phyloP scores from a whole-genome alignment of 2,113 vertebrate species.

The Thermophis baileyi region DNA sequence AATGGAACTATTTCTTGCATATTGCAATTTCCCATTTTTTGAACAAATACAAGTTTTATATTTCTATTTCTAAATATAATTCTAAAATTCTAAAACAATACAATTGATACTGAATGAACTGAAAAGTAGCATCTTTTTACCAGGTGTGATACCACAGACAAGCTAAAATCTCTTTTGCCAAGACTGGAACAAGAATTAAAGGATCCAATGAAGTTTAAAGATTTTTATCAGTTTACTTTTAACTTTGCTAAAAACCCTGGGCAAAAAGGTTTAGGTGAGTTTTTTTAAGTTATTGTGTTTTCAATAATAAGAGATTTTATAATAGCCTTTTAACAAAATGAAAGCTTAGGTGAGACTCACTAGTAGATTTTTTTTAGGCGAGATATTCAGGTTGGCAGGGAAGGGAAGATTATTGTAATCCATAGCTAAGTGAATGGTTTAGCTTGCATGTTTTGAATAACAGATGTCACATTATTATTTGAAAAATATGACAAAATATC shows the following conservation, averaged over 20 bases:
- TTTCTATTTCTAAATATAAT: conserved; percentile 12
- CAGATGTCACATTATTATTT: not conserved
- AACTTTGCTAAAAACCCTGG: conserved; percentile 95
- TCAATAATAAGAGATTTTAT: not conserved
- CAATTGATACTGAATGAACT: not conserved
- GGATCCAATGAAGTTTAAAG: conserved; percentile 89
- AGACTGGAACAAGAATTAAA: conserved; percentile 92
- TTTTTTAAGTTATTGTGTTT: not conserved
- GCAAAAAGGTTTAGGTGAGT: conserved; percentile 93
- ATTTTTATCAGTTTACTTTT: conserved; percentile 97
- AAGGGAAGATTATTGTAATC: not conserved
- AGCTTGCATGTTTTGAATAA: not conserved
- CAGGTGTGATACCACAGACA: conserved; percentile 92
- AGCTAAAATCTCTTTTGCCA: conserved; percentile 85
- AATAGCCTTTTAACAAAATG: not conserved
- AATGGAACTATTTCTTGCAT: not conserved
- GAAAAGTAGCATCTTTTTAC: conserved; percentile 36
- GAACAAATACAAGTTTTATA: not conserved
- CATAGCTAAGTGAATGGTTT: not conserved
- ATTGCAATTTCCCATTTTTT: not conserved
- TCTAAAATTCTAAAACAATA: not conserved
- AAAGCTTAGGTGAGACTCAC: not conserved
- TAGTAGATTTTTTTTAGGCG: not conserved
- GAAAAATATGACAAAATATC: not conserved
- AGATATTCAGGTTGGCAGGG: not conserved